phyloP scores from a whole-genome alignment of 2,888 invertebrate genomes.

The Protula sp. region DNA sequence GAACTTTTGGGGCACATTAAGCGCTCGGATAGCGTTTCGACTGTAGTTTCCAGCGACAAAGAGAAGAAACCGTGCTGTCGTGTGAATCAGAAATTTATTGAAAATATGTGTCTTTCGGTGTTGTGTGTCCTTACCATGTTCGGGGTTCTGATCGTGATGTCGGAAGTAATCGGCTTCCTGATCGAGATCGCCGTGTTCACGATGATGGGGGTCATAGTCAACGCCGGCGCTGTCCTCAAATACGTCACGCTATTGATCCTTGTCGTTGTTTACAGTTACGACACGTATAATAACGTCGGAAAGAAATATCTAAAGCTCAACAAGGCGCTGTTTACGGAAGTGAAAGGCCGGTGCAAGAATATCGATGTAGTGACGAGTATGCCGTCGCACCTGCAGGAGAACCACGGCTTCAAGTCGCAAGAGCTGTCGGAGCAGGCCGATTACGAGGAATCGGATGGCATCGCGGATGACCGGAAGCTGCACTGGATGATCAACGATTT shows the following conservation, averaged over 20 bases:
- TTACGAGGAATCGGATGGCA: conserved; percentile 25
- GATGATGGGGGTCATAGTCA: conserved; percentile 53
- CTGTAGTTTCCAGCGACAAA: not conserved
- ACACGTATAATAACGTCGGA: conserved; percentile 50
- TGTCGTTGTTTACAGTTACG: conserved; percentile 51
- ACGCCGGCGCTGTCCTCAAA: conserved; percentile 45
- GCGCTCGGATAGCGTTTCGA: not conserved
- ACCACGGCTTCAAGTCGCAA: conserved; percentile 28
- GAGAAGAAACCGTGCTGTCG: not conserved
- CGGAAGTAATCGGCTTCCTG: conserved; percentile 26
- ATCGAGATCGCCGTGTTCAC: conserved; percentile 31
- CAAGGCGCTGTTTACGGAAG: conserved; percentile 43
- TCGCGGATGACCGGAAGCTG: conserved; percentile 17
- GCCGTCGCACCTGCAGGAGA: conserved; percentile 35
- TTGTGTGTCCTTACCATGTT: conserved; percentile 18
- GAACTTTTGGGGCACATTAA: not conserved
- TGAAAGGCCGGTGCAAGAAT: conserved; percentile 46
- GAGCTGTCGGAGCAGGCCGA: conserved; percentile 28
- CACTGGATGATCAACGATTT: conserved; percentile 47
- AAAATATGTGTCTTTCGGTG: conserved; percentile 13
- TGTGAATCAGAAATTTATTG: not conserved
- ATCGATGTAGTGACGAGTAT: conserved; percentile 22
- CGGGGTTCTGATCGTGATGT: conserved; percentile 24
- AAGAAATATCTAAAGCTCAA: conserved; percentile 49
- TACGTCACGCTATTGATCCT: conserved; percentile 48